Conservation (phyloP, 2,113 vertebrate genomes). For the Capricornis sumatraensis region DNA sequence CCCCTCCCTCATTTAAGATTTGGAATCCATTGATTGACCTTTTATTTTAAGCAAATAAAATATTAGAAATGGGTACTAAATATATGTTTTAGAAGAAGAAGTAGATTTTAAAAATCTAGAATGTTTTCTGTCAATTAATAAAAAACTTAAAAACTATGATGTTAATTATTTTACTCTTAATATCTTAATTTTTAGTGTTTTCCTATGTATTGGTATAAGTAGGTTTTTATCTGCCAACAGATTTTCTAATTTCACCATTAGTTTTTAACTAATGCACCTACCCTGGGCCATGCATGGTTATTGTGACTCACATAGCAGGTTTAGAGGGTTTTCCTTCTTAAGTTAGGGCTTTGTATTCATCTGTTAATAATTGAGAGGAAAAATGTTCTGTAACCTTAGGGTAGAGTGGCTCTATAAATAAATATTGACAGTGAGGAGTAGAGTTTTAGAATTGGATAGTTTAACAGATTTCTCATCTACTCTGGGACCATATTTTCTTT, state of each 20-base stretch:
- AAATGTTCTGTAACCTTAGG: neutral
- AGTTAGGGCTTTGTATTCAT: neutral
- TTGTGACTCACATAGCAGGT: neutral
- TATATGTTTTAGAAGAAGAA: neutral
- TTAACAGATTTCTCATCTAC: neutral
- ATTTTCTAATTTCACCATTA: neutral
- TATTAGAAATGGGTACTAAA: neutral
- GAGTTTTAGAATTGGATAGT: neutral
- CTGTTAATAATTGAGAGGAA: neutral
- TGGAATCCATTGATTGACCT: constrained; percentile 2
- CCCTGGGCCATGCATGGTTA: neutral
- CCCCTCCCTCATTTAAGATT: neutral
- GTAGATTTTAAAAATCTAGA: neutral
- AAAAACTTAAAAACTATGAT: neutral
- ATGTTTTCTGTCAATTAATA: neutral
- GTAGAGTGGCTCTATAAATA: neutral
- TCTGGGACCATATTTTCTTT: neutral
- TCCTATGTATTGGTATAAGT: neutral
- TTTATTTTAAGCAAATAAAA: constrained; percentile 13
- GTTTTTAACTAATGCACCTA: neutral
- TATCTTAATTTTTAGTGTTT: constrained; percentile 36
- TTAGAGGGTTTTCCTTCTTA: neutral
- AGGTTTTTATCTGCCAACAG: neutral
- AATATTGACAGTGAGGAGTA: neutral
- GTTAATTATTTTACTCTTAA: neutral